Evolutionary conservation across 2,113 vertebrate species (phyloP), one percentile per base, ranked within the genome.

Genomic region (Elachura formosa): DNA sequence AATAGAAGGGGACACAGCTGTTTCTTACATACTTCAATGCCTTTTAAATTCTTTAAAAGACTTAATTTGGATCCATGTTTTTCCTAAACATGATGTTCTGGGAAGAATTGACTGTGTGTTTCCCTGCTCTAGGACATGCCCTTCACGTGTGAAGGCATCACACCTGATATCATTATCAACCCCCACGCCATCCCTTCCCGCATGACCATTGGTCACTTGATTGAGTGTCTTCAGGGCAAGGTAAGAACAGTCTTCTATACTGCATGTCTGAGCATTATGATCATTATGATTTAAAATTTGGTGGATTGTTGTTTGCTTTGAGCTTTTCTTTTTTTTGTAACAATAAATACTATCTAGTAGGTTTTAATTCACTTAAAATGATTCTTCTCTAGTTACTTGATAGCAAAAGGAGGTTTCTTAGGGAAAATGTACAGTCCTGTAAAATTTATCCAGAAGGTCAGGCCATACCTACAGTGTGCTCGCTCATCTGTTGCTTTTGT

Each of bases 181-280:
- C 99, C 99, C 21, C 99, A 99, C 49, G 99, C 99, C 98, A 99
- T 99, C 97, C 99, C 99, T 20, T 99, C 99, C 92, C 98, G 99
- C 28, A 99, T 99, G 99, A 99, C 99, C 40, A 99, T 99, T 74
- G 99, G 99, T 94, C 99, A 99, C 98, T 98, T 99, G 97, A 99
- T 99, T 83, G 99, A 99, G 97, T 99, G 99, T 96, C 98, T 99
- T 89, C 99, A 99, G 97, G 99, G 99, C n/a, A 99, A 99, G 98
- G 99, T 99, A 97, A 94, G 94, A 68, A 36, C 13, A 94, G 36
- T 61, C 52, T 46, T 75, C 33, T 13, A 12, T 31, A 19, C 51
- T 84, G 12, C 5, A 49, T 59, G 33, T 59, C 36, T 72, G n/a
- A 91, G 58, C 31, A 77, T 22, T 17, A 25, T 10, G 31, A 62